Evolutionary conservation across 1,140 invertebrate genomes (phyloP).

Genomic region (Cataglyphis hispanica): DNA sequence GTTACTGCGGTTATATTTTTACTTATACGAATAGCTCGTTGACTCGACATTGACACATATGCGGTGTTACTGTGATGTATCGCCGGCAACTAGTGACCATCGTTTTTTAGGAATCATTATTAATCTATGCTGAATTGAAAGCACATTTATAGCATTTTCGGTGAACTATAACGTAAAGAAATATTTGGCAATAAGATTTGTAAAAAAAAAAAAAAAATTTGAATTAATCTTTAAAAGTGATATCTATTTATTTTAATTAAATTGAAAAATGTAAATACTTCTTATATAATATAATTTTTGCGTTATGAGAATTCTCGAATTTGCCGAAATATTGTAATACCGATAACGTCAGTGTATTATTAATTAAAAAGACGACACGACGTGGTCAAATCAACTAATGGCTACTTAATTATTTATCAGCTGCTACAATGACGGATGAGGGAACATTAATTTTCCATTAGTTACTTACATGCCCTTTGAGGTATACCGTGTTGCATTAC

Average conservation of each 20-base stretch:
- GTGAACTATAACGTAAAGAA: not conserved
- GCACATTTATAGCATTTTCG: not conserved
- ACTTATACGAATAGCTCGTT: constrained; percentile 25
- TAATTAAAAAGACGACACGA: not conserved
- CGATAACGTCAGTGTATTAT: not conserved
- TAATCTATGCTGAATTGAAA: not conserved
- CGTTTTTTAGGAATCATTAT: constrained; percentile 1
- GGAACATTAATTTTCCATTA: constrained; percentile 43
- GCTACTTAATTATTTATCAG: not conserved
- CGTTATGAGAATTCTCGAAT: not conserved
- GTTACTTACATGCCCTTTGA: constrained; percentile 53
- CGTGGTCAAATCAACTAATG: not conserved
- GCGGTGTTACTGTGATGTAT: constrained; percentile 22
- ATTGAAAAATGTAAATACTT: not conserved
- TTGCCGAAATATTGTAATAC: not conserved
- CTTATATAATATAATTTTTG: not conserved
- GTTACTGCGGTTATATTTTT: constrained; percentile 16
- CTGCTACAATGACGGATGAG: not conserved
- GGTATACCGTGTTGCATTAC: not conserved
- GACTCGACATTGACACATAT: constrained; percentile 40
- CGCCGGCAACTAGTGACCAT: not conserved
- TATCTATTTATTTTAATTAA: constrained; percentile 8
- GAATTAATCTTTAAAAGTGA: not conserved
- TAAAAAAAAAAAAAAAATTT: not conserved
- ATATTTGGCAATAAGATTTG: not conserved